phyloP scores from a whole-genome alignment of 2,113 vertebrate genomes.

The Heterotilapia buettikoferi region DNA sequence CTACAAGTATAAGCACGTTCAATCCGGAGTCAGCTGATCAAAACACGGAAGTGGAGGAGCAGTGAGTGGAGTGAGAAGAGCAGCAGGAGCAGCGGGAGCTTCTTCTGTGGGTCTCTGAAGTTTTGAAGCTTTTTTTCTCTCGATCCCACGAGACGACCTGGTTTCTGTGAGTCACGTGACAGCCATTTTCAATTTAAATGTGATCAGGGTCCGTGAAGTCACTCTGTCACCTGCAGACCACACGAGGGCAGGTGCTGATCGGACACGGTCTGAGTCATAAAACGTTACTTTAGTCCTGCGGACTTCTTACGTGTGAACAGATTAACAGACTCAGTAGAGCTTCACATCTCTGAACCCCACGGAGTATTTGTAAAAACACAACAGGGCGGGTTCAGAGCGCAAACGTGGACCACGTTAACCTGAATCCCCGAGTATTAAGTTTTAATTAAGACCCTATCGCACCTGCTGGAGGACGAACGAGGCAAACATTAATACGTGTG shows the following conservation, averaged over 20 bases:
- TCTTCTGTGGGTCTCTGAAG: not conserved
- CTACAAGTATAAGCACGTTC: fast-evolving
- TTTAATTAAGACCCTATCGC: not conserved
- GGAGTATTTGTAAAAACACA: not conserved
- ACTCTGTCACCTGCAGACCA: not conserved
- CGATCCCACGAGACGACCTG: not conserved
- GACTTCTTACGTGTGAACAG: not conserved
- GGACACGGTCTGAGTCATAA: not conserved
- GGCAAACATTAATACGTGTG: not conserved
- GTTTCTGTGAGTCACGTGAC: not conserved
- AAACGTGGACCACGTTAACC: not conserved
- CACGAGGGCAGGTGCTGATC: not conserved
- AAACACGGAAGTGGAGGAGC: slow-evolving; percentile 45
- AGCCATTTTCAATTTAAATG: too few relatives aligned
- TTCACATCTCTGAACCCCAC: not conserved
- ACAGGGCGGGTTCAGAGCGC: not conserved
- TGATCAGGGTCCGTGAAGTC: not conserved
- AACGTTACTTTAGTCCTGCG: not conserved
- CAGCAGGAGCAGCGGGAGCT: not conserved
- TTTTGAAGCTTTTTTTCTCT: not conserved
- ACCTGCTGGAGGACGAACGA: not conserved
- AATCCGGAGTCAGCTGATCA: slow-evolving; percentile 43
- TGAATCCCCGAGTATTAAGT: not conserved
- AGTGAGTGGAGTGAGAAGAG: not conserved
- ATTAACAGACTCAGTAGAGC: not conserved